phyloP scores from a whole-genome alignment of 2,888 invertebrate genomes.

The Mesorhabditis spiculigera region DNA sequence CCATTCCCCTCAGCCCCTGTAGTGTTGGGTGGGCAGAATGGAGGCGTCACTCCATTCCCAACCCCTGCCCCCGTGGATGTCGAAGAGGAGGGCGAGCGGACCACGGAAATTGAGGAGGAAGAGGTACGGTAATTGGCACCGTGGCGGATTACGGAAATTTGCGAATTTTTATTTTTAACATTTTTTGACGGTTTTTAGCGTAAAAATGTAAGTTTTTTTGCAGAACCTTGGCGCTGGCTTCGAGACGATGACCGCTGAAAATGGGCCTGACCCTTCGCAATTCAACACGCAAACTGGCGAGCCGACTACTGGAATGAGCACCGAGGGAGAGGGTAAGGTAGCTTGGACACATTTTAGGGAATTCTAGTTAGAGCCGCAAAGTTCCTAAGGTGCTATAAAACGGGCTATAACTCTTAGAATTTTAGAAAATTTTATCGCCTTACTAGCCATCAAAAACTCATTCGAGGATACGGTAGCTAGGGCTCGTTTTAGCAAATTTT shows the following conservation, averaged over 20 bases:
- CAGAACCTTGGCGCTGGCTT: conserved; percentile 2
- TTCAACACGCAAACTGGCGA: neutral
- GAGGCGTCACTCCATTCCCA: neutral
- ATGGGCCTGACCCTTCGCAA: neutral
- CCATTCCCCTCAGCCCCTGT: conserved; percentile 5
- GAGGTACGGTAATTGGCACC: neutral
- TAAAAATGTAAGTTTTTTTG: neutral
- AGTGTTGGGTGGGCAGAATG: neutral
- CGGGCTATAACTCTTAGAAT: too few species aligned
- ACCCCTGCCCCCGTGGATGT: neutral
- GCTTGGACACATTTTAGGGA: too few species aligned
- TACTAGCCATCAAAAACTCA: too few species aligned
- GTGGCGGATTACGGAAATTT: too few species aligned
- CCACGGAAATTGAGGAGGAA: conserved; percentile 1
- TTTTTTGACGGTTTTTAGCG: too few species aligned
- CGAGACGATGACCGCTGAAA: neutral
- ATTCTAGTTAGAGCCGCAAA: too few species aligned
- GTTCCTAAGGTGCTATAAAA: too few species aligned
- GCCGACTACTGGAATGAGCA: neutral
- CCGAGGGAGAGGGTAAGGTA: neutral
- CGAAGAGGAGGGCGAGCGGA: neutral
- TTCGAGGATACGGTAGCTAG: too few species aligned
- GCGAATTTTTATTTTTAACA: too few species aligned
- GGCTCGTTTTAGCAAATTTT: too few species aligned
- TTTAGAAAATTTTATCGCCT: too few species aligned